phyloP scores from a whole-genome alignment of 64 coral and sea anemone species.

The Stichodactyla helianthus region DNA sequence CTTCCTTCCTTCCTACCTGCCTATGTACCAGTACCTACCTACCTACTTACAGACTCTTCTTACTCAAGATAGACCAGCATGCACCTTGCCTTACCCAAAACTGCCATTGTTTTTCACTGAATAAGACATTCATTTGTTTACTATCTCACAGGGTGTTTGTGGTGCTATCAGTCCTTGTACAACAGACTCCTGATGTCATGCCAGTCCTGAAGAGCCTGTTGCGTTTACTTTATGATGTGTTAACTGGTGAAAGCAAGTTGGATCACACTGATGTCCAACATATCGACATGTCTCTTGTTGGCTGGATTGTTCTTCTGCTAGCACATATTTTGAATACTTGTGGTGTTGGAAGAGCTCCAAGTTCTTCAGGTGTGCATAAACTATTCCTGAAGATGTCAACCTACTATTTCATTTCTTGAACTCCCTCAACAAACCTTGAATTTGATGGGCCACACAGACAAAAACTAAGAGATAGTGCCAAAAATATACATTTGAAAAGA shows the following conservation, averaged over 20 bases:
- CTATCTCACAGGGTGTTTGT: slow-evolving; percentile 68
- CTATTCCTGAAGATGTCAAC: no score
- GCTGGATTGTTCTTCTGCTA: slow-evolving; percentile 72
- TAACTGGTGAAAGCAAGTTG: slow-evolving; percentile 24
- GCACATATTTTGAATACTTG: slow-evolving; percentile 74
- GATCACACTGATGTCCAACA: slow-evolving; percentile 15
- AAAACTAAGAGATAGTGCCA: no score
- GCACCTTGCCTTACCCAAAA: no score
- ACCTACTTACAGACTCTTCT: no score
- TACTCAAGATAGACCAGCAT: no score
- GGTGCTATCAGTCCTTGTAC: slow-evolving; percentile 25
- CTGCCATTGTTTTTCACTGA: no score
- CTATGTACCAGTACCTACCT: no score
- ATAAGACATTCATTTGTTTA: not conserved
- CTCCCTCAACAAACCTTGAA: no score
- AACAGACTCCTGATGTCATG: slow-evolving; percentile 45
- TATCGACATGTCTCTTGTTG: slow-evolving; percentile 62
- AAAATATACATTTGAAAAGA: no score
- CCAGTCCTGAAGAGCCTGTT: slow-evolving; percentile 70
- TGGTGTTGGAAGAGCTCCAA: slow-evolving; percentile 15
- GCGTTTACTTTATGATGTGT: slow-evolving; percentile 62
- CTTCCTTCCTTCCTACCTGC: no score
- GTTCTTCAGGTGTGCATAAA: not conserved
- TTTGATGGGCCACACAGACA: no score
- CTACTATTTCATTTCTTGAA: not conserved